Evolutionary conservation across 2,797 vertebrate genomes (phyloP), one percentile per base, ranked within the genome.

Genomic region (Morus bassanus): DNA sequence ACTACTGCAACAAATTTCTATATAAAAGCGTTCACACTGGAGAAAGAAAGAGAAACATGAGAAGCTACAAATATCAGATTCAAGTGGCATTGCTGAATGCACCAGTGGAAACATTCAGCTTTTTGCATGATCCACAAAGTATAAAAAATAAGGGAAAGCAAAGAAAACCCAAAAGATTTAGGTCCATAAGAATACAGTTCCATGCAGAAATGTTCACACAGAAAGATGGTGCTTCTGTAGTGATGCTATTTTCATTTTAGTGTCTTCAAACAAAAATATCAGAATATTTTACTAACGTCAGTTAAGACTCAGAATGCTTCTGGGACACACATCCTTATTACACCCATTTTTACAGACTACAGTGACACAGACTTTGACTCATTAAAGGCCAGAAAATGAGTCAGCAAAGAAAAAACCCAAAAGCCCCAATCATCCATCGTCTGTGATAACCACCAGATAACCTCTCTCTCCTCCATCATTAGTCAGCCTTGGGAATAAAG

Each of bases 321-420:
- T 85, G 92, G 72, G 86, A 94, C 18, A 68, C 27, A 61, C n/a
- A 69, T 88, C 68, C 81, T 85, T 93, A 95, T 93, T 80, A 72
- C 35, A 80, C 41, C 56, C 72, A 57, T 92, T 94, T 94, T 83
- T 92, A 64, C 53, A 78, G 85, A 53, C 54, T 88, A 85, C 78
- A 92, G 23, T 96, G 93, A 94, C 92, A 96, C 81, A 96, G 87
- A 88, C 78, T 83, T 95, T 96, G 96, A 97, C 82, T 96, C 94
- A 97, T 79, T 91, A 95, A 93, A 95, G 89, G 93, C 91, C 95
- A 96, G 78, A 95, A 96, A 95, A 92, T 94, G 86, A 96, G 73
- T 95, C 96, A 97, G 88, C 83, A 95, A 93, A 93, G 88, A 54
- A 73, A 80, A 88, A 93, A 93, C 95, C 89, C 78, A 22, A 93